These are phyloP conservation scores for Polydrusus pterygomalis DNA, from an alignment of 2,888 invertebrate genomes.

Conservation along the genomic window DNA sequence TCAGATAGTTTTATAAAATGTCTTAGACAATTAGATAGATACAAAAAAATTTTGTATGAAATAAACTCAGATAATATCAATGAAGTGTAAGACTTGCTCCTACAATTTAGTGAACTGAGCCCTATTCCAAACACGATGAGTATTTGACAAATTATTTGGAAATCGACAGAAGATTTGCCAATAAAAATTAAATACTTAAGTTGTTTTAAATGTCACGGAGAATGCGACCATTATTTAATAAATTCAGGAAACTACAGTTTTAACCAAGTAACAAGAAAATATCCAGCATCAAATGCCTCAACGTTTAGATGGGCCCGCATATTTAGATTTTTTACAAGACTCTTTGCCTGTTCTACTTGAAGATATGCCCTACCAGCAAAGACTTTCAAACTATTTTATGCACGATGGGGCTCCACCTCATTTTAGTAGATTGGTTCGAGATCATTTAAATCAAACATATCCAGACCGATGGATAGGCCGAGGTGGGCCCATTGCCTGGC, in stretches of 20 bases:
- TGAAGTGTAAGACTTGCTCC: background rate
- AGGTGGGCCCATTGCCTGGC: no score
- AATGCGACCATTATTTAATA: background rate
- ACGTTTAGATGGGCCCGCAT: no score
- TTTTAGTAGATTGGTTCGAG: no score
- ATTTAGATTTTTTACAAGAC: no score
- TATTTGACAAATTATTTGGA: background rate
- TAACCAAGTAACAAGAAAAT: no score
- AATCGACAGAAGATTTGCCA: background rate
- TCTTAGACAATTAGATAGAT: background rate
- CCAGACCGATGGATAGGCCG: no score
- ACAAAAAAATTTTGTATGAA: slow-evolving; percentile 5
- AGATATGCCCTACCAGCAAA: no score
- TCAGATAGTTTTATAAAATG: slow-evolving; percentile 3
- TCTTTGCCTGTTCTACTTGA: no score
- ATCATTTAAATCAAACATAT: no score
- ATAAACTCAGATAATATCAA: background rate
- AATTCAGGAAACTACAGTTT: background rate
- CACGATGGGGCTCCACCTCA: no score
- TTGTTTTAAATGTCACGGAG: background rate
- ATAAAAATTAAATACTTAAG: background rate
- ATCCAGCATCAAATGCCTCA: no score
- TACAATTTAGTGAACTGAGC: background rate
- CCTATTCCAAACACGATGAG: slow-evolving; percentile 6
- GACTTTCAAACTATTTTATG: no score